Evolutionary conservation across 2,113 vertebrate genomes (phyloP).

Genomic region (Nipponia nippon): DNA sequence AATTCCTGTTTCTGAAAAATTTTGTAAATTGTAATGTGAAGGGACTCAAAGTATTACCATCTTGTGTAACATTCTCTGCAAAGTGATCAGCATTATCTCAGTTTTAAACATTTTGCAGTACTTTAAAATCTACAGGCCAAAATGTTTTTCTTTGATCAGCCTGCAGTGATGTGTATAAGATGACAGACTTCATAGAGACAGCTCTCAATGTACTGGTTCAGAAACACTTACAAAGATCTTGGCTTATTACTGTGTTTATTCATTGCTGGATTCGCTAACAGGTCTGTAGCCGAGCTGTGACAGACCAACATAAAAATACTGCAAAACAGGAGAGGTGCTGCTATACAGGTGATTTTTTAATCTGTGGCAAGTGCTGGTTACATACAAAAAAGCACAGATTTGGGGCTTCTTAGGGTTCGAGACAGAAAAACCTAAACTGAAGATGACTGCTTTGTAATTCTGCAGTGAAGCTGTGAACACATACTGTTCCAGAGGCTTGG

Average conservation of each 20-base stretch:
- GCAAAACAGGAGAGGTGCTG: background rate
- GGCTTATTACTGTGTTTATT: conserved; percentile 17
- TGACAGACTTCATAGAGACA: background rate
- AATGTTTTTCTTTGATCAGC: conserved; percentile 32
- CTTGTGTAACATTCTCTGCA: background rate
- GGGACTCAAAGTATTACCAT: background rate
- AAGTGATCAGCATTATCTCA: background rate
- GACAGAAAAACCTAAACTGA: background rate
- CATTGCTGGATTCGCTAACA: conserved; percentile 4
- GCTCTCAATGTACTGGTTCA: background rate
- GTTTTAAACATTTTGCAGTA: conserved; percentile 18
- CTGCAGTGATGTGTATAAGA: background rate
- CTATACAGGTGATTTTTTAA: background rate
- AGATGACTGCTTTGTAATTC: background rate
- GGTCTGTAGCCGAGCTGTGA: background rate
- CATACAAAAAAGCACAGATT: background rate
- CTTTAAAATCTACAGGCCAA: conserved; percentile 8
- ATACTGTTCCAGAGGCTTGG: background rate
- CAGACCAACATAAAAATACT: background rate
- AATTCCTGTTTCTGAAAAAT: background rate
- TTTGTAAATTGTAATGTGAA: background rate
- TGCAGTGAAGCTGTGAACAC: background rate
- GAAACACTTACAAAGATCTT: background rate
- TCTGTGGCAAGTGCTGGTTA: background rate
- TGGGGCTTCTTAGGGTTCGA: background rate